A percentile compares a stretch with the other conserved stretches of the same genome.
These are phyloP conservation scores for Orientallactaga sibirica DNA, from an alignment of 2,797 vertebrate genomes.

Conservation along the genomic window DNA sequence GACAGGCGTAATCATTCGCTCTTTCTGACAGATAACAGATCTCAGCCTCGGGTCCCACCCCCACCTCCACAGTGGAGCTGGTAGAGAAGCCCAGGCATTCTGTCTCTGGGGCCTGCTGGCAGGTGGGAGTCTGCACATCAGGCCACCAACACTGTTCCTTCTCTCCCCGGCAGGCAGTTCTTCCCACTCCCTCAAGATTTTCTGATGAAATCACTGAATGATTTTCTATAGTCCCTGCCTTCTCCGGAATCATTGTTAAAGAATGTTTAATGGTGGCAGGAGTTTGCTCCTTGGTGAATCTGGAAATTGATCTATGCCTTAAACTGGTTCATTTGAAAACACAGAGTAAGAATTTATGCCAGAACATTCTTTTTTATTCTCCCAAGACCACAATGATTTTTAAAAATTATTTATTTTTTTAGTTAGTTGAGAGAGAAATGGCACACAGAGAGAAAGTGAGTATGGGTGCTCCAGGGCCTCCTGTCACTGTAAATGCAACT, in stretches of 20 bases:
- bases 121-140: rapidly evolving
- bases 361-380: not conserved
- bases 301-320: not conserved
- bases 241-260: not conserved
- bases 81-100: not conserved
- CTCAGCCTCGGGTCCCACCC: not conserved
- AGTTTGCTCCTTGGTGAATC: not conserved
- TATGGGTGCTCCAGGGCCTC: no score
- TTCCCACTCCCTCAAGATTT: not conserved
- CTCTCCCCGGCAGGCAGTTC: no score
- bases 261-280: not conserved
- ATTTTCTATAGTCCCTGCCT: not conserved
- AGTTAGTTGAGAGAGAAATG: no score
- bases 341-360: not conserved
- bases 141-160: rapidly evolving
- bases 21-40: not conserved
- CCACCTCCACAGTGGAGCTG: no score
- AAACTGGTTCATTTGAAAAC: conserved; percentile 22
- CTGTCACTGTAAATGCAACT: no score
- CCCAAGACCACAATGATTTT: not conserved
- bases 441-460: no score
- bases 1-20: not conserved
- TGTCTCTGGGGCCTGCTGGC: rapidly evolving
- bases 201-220: not conserved
- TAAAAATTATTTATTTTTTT: not conserved